phyloP scores from a whole-genome alignment of 2,888 invertebrate genomes.

The Yponomeuta malinellus region DNA sequence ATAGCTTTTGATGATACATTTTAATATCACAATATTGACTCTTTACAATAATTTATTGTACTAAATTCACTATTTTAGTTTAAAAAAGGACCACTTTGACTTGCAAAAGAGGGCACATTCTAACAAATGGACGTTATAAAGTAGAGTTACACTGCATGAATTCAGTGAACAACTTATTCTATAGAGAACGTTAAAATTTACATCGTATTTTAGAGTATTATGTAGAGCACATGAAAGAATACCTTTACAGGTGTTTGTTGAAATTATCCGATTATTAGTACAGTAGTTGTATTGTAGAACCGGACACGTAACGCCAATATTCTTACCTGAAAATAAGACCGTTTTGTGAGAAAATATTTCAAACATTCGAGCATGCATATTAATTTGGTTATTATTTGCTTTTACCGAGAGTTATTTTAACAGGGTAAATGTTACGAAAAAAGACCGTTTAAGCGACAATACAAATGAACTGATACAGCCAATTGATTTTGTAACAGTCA shows the following conservation, averaged over 20 bases:
- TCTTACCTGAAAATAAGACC: background rate
- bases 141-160: background rate
- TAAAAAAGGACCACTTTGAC: constrained; percentile 8
- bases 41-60: constrained; percentile 37
- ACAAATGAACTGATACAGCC: no score
- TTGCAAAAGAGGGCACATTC: background rate
- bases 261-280: background rate
- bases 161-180: constrained; percentile 6
- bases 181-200: background rate
- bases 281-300: background rate
- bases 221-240: background rate
- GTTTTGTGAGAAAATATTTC: background rate
- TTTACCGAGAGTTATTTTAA: no score
- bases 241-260: background rate
- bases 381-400: background rate
- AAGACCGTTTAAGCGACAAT: no score
- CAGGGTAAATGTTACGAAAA: no score
- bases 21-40: constrained; percentile 56
- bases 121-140: constrained; percentile 7
- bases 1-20: constrained; percentile 12
- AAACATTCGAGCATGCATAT: background rate
- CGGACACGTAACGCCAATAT: background rate
- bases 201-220: constrained; percentile 1
- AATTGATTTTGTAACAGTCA: no score
- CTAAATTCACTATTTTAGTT: constrained; percentile 24